Base-by-base conservation (phyloP, 1,140 invertebrate genomes). In the Drusus annulatus region DNA sequence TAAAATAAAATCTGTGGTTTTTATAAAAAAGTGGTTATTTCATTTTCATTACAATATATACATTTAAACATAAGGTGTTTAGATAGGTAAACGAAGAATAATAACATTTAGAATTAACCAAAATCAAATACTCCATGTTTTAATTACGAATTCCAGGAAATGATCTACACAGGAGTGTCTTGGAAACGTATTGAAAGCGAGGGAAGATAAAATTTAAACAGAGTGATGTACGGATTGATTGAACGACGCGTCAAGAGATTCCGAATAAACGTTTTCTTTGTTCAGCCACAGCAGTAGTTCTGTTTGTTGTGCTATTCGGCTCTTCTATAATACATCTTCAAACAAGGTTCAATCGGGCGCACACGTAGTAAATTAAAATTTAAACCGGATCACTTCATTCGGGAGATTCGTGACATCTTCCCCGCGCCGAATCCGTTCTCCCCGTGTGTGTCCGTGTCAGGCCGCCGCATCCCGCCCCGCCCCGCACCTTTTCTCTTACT, bases 341-440 rank as follows among this genome's bases (percentile, higher is more conserved):
- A 51, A 68, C 63, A 68, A 8, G 23, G 45, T 21, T 56, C 71
- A 56, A 74, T 74, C 71, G 25, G 71, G 71, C 51, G 54, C 17
- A 74, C 71, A 74, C 71, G 71, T 74, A 74, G 71, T 74, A 25
- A 74, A 74, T 74, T 74, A 74, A 74, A 74, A 74, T 74, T 74
- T 74, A 74, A 74, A 74, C 54, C 23, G 71, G 71, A 74, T 74
- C 71, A 56, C 54, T 74, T 58, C 51, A 74, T 74, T 58, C 71
- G 16, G n/a, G 15, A 21, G 25, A 74, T 74, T 58, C 71, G 25
- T 16, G 15, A 52, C 36, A 21, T 71, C 68, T 71, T 71, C 62
- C 25, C 60, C 62, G 68, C 13, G 23, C 16, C 19, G n/a, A 15
- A 21, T 52, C 50, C 51, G 7, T 25, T 23, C 52, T 45, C 16